These are phyloP conservation scores for Theodoxus fluviatilis DNA, from an alignment of 2,888 invertebrate genomes.

Conservation along the genomic window DNA sequence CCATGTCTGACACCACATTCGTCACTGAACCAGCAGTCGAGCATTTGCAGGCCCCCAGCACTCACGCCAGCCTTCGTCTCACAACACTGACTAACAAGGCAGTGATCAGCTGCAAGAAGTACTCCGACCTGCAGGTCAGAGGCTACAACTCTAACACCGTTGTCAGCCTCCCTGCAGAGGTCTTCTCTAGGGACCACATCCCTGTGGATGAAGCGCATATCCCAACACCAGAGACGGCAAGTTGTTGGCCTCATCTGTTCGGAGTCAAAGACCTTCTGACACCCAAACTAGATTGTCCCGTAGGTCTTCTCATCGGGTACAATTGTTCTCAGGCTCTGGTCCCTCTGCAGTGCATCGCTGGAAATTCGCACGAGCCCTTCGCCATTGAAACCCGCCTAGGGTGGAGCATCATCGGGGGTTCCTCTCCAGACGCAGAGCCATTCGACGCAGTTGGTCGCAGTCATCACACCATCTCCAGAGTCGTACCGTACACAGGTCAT, in stretches of 20 bases:
- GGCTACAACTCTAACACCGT: not conserved
- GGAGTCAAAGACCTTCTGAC: not conserved
- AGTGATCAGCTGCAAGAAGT: not conserved
- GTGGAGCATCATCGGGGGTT: conserved; percentile 18
- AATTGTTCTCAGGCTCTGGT: conserved; percentile 11
- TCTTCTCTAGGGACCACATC: conserved; percentile 7
- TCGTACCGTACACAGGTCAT: no score
- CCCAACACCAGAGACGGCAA: conserved; percentile 10
- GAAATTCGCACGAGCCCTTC: no score
- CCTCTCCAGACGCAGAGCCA: not conserved
- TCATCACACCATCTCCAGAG: no score
- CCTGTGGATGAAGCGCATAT: conserved; percentile 12
- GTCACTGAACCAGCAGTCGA: not conserved
- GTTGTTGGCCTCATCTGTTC: not conserved
- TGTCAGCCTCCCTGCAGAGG: not conserved
- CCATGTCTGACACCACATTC: conserved; percentile 4
- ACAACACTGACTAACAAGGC: not conserved
- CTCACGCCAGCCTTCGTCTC: conserved; percentile 1
- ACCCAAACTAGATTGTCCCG: not conserved
- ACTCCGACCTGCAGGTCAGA: conserved; percentile 2
- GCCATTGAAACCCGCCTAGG: conserved; percentile 11
- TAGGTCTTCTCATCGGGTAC: no score
- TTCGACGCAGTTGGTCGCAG: no score
- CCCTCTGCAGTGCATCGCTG: conserved; percentile 1
- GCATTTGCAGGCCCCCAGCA: not conserved